Evolutionary conservation across 2,797 vertebrate species (phyloP), one percentile per base, ranked within the genome.

Genomic region (Tadarida brasiliensis): DNA sequence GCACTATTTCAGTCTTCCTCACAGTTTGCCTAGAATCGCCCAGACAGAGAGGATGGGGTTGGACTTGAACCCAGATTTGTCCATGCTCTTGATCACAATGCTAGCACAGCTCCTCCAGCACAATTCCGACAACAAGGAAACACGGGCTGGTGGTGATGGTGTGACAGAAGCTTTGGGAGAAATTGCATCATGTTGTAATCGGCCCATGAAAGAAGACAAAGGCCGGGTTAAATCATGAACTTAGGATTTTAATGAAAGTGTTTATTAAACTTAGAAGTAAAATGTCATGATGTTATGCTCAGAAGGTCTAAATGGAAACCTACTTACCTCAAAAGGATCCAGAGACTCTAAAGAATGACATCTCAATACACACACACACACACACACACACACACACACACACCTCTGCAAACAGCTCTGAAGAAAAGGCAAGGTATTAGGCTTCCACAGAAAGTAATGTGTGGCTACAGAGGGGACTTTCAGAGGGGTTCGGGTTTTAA

Each of bases 251-350:
- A 28, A 88, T 51, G 78, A 85, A 93, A 74, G 5, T 22, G 12
- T 8, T 86, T 11, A 74, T 71, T 74, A 92, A 96, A 77, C 73
- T 73, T 68, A 81, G 71, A 81, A 81, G 47, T 59, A 88, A 91
- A 94, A 67, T 20, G 44, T 49, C n/a, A 90, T 39, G n/a, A 24
- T 39, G 7, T 39, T 65, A 65, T 19, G 7, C 33, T 95, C 61
- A 67, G 28, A 91, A 39, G 7, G 67, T 90, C 81, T 91, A 91
- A 61, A 76, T 24, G 78, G 68, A 80, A 93, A 74, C 19, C 28
- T 39, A 63, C 4, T 26, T 57, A 44, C 35, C 44, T 51, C 56
- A 85, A 35, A 96, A 85, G 80, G 20, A 82, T 61, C 6, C 22
- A 39, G 35, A 92, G 33, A 82, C 39, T 94, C 28, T 80, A 93